Percentiles rank a stretch among this genome's conserved stretches.
phyloP scores from a whole-genome alignment of 2,797 vertebrate genomes.

The Neosalanx taihuensis region DNA sequence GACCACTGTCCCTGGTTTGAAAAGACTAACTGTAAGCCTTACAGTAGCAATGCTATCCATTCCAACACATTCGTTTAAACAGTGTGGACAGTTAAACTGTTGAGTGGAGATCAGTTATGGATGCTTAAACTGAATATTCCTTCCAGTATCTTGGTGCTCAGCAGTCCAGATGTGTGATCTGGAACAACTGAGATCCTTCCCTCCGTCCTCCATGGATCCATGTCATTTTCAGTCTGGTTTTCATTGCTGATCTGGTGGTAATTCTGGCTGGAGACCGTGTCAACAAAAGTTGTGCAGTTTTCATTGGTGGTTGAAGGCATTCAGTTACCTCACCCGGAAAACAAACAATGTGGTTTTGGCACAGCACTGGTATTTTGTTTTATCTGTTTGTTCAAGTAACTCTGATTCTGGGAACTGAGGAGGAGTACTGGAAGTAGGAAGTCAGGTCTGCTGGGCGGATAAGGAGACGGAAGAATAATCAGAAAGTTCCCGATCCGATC shows the following conservation, averaged over 20 bases:
- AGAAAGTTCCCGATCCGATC: no score
- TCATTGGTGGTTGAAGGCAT: neutral
- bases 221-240: neutral
- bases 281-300: neutral
- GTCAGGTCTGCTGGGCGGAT: no score
- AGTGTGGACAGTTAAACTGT: no score
- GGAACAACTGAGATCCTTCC: neutral
- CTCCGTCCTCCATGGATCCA: neutral
- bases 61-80: no score
- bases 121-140: neutral
- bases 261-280: neutral
- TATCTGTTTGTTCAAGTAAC: neutral
- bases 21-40: neutral
- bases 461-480: no score
- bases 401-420: neutral
- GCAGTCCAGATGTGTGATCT: neutral
- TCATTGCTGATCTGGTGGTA: neutral
- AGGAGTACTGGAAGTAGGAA: neutral
- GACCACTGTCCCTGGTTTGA: neutral
- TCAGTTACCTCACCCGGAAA: neutral
- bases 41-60: neutral
- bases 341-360: conserved; percentile 4
- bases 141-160: neutral
- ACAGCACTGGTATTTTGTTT: neutral
- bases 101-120: no score